A percentile compares a stretch with the other conserved stretches of the same genome.
Evolutionary conservation across 2,888 invertebrate species (phyloP).

Genomic region (Erpobdella octoculata): DNA sequence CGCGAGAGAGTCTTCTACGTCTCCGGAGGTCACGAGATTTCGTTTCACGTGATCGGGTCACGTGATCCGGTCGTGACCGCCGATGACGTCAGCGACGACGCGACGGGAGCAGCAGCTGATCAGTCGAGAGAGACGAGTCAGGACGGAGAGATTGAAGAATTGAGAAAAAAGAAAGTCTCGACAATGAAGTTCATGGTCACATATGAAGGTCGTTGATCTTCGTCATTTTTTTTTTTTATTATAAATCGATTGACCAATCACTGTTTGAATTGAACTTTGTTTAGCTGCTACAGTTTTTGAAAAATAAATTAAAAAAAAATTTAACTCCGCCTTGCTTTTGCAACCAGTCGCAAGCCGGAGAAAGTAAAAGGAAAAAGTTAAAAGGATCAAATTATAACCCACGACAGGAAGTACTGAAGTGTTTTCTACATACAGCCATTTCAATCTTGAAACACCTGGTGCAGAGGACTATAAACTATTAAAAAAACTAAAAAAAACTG

Average conservation of each 20-base stretch:
- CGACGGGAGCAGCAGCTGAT: not conserved
- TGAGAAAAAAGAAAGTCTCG: not conserved
- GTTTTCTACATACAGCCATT: too few relatives aligned
- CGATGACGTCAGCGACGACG: conserved; percentile 23
- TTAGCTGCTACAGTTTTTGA: too few relatives aligned
- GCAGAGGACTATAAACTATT: too few relatives aligned
- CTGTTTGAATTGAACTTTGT: too few relatives aligned
- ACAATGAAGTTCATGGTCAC: conserved; percentile 26
- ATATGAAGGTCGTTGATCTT: conserved; percentile 31
- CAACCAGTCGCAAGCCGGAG: too few relatives aligned
- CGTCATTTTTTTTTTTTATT: too few relatives aligned
- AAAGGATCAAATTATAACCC: too few relatives aligned
- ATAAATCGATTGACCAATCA: too few relatives aligned
- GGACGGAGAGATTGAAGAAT: conserved; percentile 17
- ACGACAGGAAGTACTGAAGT: too few relatives aligned
- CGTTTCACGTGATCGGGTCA: conserved; percentile 23
- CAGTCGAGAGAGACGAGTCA: conserved; percentile 25
- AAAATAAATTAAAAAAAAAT: not conserved
- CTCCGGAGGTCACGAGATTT: conserved; percentile 18
- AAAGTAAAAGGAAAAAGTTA: too few relatives aligned
- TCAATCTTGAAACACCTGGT: too few relatives aligned
- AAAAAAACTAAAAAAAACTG: too few relatives aligned
- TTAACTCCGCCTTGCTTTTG: not conserved
- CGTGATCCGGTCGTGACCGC: not conserved
- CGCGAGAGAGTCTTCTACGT: conserved; percentile 27